Evolutionary conservation across 2,797 vertebrate species (phyloP).

Genomic region (Pithecia hirsuta): DNA sequence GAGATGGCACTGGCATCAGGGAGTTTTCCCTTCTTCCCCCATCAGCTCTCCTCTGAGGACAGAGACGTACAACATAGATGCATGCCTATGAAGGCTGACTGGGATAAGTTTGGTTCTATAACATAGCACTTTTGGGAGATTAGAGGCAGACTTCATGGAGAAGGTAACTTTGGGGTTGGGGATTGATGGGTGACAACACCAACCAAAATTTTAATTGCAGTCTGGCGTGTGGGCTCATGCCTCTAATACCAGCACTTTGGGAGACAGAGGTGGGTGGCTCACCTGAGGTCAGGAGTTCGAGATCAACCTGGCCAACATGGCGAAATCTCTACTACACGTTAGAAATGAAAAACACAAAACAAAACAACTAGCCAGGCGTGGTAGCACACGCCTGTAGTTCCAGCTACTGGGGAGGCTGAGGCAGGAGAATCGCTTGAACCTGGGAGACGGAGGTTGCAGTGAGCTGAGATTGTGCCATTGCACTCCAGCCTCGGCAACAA

Average conservation of each 20-base stretch:
- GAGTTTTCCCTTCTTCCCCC: not conserved
- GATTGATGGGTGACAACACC: not conserved
- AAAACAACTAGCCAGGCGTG: not conserved
- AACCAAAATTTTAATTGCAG: not conserved
- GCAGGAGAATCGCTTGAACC: too few relatives aligned
- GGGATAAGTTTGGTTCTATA: not conserved
- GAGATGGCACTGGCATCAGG: not conserved
- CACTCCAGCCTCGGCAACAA: not conserved
- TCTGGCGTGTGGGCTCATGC: accelerated
- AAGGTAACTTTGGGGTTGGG: not conserved
- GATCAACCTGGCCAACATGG: not conserved
- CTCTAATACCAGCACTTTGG: not conserved
- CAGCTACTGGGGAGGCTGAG: not conserved
- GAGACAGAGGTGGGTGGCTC: not conserved
- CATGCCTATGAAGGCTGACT: not conserved
- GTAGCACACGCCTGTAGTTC: not conserved
- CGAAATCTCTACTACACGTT: not conserved
- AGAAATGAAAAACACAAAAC: too few relatives aligned
- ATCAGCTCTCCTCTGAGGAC: not conserved
- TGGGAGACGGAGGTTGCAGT: not conserved
- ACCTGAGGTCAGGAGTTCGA: not conserved
- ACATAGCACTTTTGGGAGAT: not conserved
- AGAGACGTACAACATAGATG: not conserved
- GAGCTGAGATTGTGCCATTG: not conserved
- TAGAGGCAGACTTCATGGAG: not conserved